These are phyloP conservation scores for Nycticorax nycticorax DNA, from an alignment of 2,113 vertebrate species.

Conservation along the genomic window DNA sequence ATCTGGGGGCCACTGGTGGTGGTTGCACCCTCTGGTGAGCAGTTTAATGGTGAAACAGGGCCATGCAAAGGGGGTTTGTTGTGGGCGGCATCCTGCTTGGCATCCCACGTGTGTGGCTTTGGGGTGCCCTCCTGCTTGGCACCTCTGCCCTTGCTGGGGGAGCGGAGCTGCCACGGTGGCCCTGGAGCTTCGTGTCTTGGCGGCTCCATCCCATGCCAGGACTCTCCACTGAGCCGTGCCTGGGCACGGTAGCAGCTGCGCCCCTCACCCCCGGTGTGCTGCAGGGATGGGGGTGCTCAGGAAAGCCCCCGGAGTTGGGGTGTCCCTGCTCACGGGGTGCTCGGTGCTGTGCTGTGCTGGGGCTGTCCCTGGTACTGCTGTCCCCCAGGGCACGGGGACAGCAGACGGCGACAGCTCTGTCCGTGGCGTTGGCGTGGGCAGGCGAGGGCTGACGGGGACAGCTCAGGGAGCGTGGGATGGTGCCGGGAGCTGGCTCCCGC, in stretches of 20 bases:
- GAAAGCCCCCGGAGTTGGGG: not conserved
- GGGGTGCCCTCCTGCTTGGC: not conserved
- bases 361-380: accelerated
- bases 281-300: not conserved
- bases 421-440: accelerated
- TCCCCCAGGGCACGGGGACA: accelerated
- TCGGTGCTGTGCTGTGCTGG: accelerated
- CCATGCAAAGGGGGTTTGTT: not conserved
- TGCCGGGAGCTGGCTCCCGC: not conserved
- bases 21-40: not conserved
- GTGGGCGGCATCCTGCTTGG: not conserved
- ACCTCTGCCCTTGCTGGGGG: accelerated
- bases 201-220: accelerated
- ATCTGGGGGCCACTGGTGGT: not conserved
- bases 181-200: not conserved
- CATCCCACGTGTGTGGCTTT: not conserved
- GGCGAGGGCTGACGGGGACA: not conserved
- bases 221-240: accelerated
- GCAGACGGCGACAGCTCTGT: accelerated
- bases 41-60: not conserved
- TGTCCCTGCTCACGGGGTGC: not conserved
- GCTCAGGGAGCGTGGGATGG: not conserved
- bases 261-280: accelerated
- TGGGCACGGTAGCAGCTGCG: accelerated
- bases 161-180: not conserved